These are phyloP conservation scores for Catharus bicknelli DNA, from an alignment of 2,113 vertebrate species.

Conservation along the genomic window DNA sequence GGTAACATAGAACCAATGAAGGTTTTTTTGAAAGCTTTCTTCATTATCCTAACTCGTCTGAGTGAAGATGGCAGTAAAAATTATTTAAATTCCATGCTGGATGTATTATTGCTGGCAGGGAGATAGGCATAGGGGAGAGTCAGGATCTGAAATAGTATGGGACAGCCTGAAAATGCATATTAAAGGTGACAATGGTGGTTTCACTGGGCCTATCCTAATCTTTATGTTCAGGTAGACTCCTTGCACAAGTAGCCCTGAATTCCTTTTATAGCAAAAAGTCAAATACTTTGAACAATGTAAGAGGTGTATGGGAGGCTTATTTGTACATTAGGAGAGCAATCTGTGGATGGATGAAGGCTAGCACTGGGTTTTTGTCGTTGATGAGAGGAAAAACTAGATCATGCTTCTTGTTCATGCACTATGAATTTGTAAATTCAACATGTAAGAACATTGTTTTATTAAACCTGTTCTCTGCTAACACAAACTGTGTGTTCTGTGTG, in stretches of 20 bases:
- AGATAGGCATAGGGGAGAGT: accelerated
- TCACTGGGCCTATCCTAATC: background rate
- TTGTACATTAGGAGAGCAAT: accelerated
- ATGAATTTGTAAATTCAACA: background rate
- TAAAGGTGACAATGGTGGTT: background rate
- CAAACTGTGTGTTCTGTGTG: background rate
- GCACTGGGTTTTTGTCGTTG: background rate
- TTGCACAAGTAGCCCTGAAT: background rate
- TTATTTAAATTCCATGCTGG: background rate
- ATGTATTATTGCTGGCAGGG: background rate
- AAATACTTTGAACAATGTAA: background rate
- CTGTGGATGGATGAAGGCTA: background rate
- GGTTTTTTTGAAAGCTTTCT: background rate
- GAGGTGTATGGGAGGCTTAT: background rate
- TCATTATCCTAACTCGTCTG: background rate
- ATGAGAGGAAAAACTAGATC: background rate
- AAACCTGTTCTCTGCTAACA: slow-evolving; percentile 1
- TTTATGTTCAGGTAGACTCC: background rate
- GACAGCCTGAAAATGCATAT: background rate
- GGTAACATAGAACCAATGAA: background rate
- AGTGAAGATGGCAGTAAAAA: background rate
- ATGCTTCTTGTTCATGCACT: background rate
- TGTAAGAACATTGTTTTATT: background rate
- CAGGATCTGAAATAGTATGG: background rate
- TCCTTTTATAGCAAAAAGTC: background rate